phyloP scores from a whole-genome alignment of 1,140 invertebrate species.

The Drosophila yakuba region DNA sequence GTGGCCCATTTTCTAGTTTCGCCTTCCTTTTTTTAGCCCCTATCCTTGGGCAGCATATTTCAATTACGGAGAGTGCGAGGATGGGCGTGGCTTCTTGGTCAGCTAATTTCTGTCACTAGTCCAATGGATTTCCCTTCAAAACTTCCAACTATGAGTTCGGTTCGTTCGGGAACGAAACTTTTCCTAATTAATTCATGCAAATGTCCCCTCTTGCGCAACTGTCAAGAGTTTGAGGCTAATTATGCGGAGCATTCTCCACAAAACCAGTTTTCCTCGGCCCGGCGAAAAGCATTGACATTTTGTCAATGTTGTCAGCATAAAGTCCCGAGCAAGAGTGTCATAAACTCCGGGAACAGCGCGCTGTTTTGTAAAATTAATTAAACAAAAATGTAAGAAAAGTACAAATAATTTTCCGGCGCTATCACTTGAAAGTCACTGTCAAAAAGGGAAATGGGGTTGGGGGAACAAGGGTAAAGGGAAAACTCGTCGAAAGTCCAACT shows the following conservation, averaged over 20 bases:
- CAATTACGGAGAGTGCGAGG: conserved; percentile 63
- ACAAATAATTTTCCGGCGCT: conserved; percentile 76
- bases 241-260: conserved; percentile 58
- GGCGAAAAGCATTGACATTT: conserved; percentile 65
- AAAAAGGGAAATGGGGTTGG: background rate
- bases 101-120: conserved; percentile 43
- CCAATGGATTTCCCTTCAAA: conserved; percentile 34
- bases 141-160: conserved; percentile 32
- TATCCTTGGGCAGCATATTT: conserved; percentile 46
- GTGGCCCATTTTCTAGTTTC: conserved; percentile 16
- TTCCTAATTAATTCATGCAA: conserved; percentile 80
- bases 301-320: conserved; percentile 81
- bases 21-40: conserved; percentile 2
- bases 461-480: background rate
- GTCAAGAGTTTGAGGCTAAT: conserved; percentile 59
- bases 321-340: conserved; percentile 75
- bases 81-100: conserved; percentile 36
- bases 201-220: conserved; percentile 38
- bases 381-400: conserved; percentile 80
- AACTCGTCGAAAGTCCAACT: conserved; percentile 60
- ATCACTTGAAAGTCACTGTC: conserved; percentile 50
- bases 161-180: conserved; percentile 56
- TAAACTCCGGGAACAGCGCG: conserved; percentile 72
- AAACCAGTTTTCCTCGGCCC: conserved; percentile 3
- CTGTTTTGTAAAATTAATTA: conserved; percentile 77